Percentiles rank a stretch among this genome's conserved stretches.
Evolutionary conservation across 2,797 vertebrate genomes (phyloP).

Genomic region (Streptopelia turtur): DNA sequence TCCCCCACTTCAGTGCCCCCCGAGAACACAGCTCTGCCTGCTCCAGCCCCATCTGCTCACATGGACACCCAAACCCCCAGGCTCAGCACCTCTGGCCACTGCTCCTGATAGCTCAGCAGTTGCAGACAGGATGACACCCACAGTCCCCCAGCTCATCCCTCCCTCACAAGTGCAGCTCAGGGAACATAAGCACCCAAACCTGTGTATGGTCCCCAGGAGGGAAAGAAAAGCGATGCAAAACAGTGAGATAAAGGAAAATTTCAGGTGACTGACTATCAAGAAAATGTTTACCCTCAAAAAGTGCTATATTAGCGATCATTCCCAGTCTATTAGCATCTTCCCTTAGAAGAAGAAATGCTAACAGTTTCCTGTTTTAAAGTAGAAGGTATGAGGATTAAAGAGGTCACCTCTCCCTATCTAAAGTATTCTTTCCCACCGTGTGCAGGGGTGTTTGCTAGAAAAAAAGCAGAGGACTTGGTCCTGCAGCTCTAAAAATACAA

Average conservation of each 20-base stretch:
- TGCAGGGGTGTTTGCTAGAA: background rate
- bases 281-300: background rate
- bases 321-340: background rate
- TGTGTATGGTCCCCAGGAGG: fast-evolving
- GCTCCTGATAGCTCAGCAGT: background rate
- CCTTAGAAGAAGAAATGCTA: background rate
- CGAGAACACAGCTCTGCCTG: fast-evolving
- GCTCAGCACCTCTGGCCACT: background rate
- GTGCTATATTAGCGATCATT: background rate
- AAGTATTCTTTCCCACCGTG: background rate
- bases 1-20: fast-evolving
- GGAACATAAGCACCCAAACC: background rate
- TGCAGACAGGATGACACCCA: background rate
- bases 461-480: background rate
- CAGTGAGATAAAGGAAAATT: background rate
- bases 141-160: fast-evolving
- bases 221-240: background rate
- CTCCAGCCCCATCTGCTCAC: background rate
- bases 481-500: background rate
- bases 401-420: background rate
- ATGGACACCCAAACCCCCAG: background rate
- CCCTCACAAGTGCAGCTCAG: background rate
- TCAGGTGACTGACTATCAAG: background rate
- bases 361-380: background rate
- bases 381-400: background rate